Base-by-base conservation (phyloP, 2,113 vertebrate genomes). In the Gadus chalcogrammus region DNA sequence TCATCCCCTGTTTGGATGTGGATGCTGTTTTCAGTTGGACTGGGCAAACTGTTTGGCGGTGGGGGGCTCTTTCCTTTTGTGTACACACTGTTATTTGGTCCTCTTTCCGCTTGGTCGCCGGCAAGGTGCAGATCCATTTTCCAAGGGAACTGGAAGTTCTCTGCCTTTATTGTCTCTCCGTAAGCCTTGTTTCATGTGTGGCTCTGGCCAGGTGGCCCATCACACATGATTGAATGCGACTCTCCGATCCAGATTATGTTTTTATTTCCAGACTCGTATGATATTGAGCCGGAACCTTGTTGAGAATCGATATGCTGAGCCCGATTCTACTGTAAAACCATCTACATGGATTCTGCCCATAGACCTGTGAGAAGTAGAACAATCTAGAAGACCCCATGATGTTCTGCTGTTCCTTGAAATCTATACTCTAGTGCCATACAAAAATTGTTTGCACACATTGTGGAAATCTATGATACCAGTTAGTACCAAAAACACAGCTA, bases 141-240 rank as follows among this genome's bases (percentile, higher is more conserved):
- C 63, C 6, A 5, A 64, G 0, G 16, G 67, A 77, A 82, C 42
- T 12, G 13, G 24, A 63, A 56, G 38, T 53, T 64, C 69, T 59
- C 42, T 59, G 61, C 15, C 48, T 18, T 61, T 15, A 53, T 28
- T 65, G 62, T 75, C 78, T 74, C 11, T 67, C 48, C 84, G 82
- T 72, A 80, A 82, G 61, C 52, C 24, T 56, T 65, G 64, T 35
- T 58, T 42, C 61, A 64, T 71, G 75, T 72, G 64, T 65, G 65
- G 73, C 80, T 78, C 60, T 53, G 74, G 73, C 77, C 83, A 76
- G 70, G 70, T 74, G 76, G 73, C 73, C 74, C 71, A 77, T 77
- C 81, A 61, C 61, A 79, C 68, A 65, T 74, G 64, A 79, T 86
- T 78, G 81, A 82, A 84, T 68, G 61, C 53, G 62, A 74, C 78